phyloP scores from a whole-genome alignment of 1,140 invertebrate species.

The Aphis craccivora region DNA sequence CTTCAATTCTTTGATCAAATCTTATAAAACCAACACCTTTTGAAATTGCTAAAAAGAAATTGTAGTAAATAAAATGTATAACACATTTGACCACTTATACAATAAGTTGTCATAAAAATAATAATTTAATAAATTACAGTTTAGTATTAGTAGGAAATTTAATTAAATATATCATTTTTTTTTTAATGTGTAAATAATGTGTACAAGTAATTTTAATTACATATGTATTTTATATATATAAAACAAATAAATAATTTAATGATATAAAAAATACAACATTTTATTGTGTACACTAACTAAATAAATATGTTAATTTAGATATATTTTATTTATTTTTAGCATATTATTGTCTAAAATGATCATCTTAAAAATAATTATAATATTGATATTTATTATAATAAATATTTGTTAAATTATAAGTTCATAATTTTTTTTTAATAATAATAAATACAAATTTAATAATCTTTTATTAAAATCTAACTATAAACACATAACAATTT shows the following conservation, averaged over 20 bases:
- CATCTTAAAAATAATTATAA: background rate
- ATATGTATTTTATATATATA: background rate
- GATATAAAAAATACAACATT: background rate
- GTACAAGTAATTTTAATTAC: background rate
- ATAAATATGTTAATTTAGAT: too few relatives aligned
- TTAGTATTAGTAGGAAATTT: background rate
- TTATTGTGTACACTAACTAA: background rate
- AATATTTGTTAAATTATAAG: background rate
- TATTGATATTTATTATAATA: background rate
- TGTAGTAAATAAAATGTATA: slow-evolving; percentile 44
- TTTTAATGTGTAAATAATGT: background rate
- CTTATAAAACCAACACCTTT: slow-evolving; percentile 99
- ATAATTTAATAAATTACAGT: background rate
- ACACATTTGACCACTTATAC: slow-evolving; percentile 33
- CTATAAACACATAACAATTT: background rate
- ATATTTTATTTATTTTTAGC: background rate
- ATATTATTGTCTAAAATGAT: background rate
- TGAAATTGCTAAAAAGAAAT: slow-evolving; percentile 78
- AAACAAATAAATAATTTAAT: background rate
- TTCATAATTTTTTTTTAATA: background rate
- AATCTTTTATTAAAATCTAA: background rate
- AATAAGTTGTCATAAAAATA: background rate
- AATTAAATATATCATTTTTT: background rate
- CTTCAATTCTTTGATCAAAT: slow-evolving; percentile 97
- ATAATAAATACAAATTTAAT: background rate